These are phyloP conservation scores for Strix occidentalis DNA, from an alignment of 2,797 vertebrate genomes.

Conservation along the genomic window DNA sequence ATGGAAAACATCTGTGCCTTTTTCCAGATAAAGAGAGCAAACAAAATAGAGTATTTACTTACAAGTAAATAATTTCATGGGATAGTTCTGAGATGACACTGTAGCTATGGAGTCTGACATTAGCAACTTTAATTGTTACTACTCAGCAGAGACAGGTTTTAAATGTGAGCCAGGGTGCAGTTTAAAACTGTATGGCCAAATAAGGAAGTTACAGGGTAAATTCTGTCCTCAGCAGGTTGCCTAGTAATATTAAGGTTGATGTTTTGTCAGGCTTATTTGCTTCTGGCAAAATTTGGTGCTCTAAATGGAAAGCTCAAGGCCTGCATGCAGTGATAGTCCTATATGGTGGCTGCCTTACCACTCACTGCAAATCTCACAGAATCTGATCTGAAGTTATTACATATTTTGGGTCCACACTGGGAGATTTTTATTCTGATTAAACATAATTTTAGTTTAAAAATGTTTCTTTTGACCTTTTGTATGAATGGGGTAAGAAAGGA, in stretches of 20 bases:
- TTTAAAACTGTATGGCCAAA: background rate
- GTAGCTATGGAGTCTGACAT: accelerated
- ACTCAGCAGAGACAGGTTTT: background rate
- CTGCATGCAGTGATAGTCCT: background rate
- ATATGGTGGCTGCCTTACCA: background rate
- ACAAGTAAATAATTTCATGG: background rate
- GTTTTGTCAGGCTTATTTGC: background rate
- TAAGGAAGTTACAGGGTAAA: background rate
- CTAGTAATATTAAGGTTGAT: background rate
- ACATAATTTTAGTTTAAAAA: background rate
- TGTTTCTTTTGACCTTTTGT: background rate
- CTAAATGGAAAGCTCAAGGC: background rate
- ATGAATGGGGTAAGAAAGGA: background rate
- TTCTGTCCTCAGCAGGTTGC: background rate
- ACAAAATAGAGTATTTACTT: background rate
- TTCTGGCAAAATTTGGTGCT: background rate
- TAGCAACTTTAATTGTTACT: background rate
- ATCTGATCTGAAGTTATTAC: background rate
- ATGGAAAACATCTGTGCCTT: background rate
- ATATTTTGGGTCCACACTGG: background rate
- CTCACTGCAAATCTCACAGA: background rate
- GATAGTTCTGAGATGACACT: background rate
- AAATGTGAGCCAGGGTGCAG: background rate
- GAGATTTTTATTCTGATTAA: background rate
- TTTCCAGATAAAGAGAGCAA: background rate